These are phyloP conservation scores for Pygmarrhopalites habei DNA, from an alignment of 1,140 invertebrate genomes.

Conservation along the genomic window DNA sequence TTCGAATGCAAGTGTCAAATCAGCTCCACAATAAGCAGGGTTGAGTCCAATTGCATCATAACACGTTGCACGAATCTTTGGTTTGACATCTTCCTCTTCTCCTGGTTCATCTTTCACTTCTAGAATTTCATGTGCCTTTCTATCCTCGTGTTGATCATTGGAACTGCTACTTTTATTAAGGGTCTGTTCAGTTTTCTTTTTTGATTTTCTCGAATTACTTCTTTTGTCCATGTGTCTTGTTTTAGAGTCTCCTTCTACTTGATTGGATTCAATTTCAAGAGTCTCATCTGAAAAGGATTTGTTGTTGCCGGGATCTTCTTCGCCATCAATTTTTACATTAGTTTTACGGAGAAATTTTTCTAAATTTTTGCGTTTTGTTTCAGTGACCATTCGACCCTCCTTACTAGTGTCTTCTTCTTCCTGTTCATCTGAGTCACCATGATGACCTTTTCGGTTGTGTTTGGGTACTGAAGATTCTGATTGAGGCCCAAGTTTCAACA, in stretches of 20 bases:
- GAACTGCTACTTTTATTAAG: too few species aligned
- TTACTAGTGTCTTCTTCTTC: slow-evolving; percentile 14
- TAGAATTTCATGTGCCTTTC: not conserved
- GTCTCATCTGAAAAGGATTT: too few species aligned
- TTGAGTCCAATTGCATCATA: slow-evolving; percentile 74
- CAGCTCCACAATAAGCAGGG: slow-evolving; percentile 70
- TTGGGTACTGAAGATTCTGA: too few species aligned
- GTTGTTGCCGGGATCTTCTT: too few species aligned
- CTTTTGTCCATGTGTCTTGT: too few species aligned
- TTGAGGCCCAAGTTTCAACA: slow-evolving; percentile 34
- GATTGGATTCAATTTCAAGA: too few species aligned
- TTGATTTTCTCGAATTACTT: too few species aligned
- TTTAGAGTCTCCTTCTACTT: not conserved
- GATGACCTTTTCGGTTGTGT: too few species aligned
- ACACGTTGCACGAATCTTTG: slow-evolving; percentile 39
- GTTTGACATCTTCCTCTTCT: slow-evolving; percentile 32
- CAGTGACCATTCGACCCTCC: not conserved
- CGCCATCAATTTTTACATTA: slow-evolving; percentile 7
- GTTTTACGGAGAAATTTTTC: slow-evolving; percentile 43
- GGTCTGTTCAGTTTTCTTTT: too few species aligned
- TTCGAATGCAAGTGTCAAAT: slow-evolving; percentile 62
- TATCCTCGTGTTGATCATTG: too few species aligned
- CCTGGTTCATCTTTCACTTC: slow-evolving; percentile 12
- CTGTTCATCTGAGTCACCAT: too few species aligned
- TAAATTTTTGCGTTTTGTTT: slow-evolving; percentile 41